Evolutionary conservation across 2,888 invertebrate genomes (phyloP).

Genomic region (Hemicrepidius hirtus): DNA sequence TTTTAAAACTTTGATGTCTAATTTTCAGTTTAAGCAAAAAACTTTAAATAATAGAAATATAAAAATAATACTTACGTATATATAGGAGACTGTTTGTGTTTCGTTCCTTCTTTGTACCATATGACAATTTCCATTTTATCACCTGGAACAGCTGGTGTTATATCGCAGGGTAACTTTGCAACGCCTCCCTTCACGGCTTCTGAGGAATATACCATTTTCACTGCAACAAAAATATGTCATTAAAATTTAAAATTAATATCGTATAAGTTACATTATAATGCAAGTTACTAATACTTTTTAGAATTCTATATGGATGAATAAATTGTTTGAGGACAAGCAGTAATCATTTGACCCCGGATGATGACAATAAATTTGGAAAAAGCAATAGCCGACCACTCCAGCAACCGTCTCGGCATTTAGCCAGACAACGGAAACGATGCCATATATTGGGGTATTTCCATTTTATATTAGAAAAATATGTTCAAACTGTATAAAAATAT

Average conservation of each 20-base stretch:
- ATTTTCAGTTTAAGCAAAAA: no score
- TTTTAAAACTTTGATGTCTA: no score
- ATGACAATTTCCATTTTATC: slow-evolving; percentile 79
- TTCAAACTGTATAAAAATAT: slow-evolving; percentile 1
- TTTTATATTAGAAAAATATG: slow-evolving; percentile 26
- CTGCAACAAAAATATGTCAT: slow-evolving; percentile 61
- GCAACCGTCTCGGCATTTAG: slow-evolving; percentile 48
- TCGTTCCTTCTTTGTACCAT: slow-evolving; percentile 77
- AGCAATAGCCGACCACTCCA: slow-evolving; percentile 45
- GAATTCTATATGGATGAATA: slow-evolving; percentile 8
- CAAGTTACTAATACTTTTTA: no score
- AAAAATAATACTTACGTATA: slow-evolving; percentile 77
- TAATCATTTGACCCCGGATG: slow-evolving; percentile 35
- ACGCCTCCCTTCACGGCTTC: slow-evolving; percentile 77
- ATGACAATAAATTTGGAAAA: slow-evolving; percentile 45
- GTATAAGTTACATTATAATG: no score
- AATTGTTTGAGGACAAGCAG: slow-evolving; percentile 31
- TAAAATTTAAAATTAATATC: no score
- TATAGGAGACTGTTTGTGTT: slow-evolving; percentile 75
- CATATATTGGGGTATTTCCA: slow-evolving; percentile 38
- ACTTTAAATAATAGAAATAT: no score
- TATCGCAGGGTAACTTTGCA: slow-evolving; percentile 78
- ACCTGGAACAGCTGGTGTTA: slow-evolving; percentile 74
- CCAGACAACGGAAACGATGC: slow-evolving; percentile 42
- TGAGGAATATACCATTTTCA: slow-evolving; percentile 67